phyloP scores from a whole-genome alignment of 2,113 vertebrate species.

The Paradoxurus hermaphroditus region DNA sequence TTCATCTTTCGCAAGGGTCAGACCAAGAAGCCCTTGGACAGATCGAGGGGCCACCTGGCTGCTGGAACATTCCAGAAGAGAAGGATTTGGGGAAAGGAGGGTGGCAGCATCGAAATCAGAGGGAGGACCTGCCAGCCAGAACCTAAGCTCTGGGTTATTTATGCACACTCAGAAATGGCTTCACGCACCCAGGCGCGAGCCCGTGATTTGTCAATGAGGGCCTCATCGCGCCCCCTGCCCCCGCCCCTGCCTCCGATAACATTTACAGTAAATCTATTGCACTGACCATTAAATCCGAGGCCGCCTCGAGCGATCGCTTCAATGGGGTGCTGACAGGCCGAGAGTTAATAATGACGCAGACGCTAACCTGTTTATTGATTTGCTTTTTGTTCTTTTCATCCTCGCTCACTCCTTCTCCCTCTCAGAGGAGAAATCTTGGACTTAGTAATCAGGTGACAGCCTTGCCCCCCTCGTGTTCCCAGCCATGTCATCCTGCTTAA shows the following conservation, averaged over 20 bases:
- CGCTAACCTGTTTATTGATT: slow-evolving; percentile 91
- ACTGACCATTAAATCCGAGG: slow-evolving; percentile 87
- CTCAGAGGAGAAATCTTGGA: slow-evolving; percentile 85
- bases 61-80: background rate
- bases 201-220: slow-evolving; percentile 80
- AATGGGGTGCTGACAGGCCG: slow-evolving; percentile 85
- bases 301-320: slow-evolving; percentile 86
- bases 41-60: background rate
- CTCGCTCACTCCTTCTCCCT: slow-evolving; percentile 84
- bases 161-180: slow-evolving; percentile 80
- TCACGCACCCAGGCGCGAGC: slow-evolving; percentile 74
- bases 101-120: background rate
- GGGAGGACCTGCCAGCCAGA: slow-evolving; percentile 41
- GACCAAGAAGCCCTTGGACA: background rate
- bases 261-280: slow-evolving; percentile 89
- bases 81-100: background rate
- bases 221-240: slow-evolving; percentile 40
- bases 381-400: slow-evolving; percentile 89
- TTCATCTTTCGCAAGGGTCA: background rate
- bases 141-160: slow-evolving; percentile 65
- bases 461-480: slow-evolving; percentile 80
- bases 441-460: slow-evolving; percentile 89
- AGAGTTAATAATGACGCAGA: slow-evolving; percentile 88
- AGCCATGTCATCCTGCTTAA: slow-evolving; percentile 86
- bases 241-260: slow-evolving; percentile 81